Conservation (phyloP, 1,140 invertebrate species). For the Euglossa dilemma region DNA sequence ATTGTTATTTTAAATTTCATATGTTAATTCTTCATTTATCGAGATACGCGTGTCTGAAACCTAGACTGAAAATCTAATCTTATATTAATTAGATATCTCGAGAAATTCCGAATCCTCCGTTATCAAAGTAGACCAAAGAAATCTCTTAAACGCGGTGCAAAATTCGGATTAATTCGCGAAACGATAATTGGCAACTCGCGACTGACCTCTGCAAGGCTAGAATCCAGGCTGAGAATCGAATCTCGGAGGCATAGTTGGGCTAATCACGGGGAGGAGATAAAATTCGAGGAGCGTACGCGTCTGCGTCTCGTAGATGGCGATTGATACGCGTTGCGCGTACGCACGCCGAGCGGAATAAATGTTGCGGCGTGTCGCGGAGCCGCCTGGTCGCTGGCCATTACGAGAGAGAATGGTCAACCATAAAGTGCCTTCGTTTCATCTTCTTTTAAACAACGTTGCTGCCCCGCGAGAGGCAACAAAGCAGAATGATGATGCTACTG, state of each 20-base stretch:
- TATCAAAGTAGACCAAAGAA: too few species aligned
- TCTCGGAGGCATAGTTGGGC: background rate
- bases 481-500: conserved; percentile 41
- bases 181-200: too few species aligned
- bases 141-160: too few species aligned
- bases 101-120: too few species aligned
- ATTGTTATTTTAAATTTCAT: too few species aligned
- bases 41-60: too few species aligned
- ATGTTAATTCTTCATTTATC: too few species aligned
- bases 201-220: too few species aligned
- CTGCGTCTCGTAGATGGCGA: conserved; percentile 10
- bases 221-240: too few species aligned
- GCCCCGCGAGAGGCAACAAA: conserved; percentile 29
- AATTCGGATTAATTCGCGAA: too few species aligned
- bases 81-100: too few species aligned
- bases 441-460: conserved; percentile 28
- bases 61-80: too few species aligned
- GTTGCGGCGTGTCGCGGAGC: conserved; percentile 1
- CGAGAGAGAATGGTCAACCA: conserved; percentile 41
- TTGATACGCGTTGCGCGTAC: conserved; percentile 25
- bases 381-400: conserved; percentile 29
- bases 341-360: conserved; percentile 27
- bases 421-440: conserved; percentile 47
- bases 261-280: background rate
- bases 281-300: background rate